Conservation (phyloP, 2,797 vertebrate species). For the Pangasius sanitwongsei region DNA sequence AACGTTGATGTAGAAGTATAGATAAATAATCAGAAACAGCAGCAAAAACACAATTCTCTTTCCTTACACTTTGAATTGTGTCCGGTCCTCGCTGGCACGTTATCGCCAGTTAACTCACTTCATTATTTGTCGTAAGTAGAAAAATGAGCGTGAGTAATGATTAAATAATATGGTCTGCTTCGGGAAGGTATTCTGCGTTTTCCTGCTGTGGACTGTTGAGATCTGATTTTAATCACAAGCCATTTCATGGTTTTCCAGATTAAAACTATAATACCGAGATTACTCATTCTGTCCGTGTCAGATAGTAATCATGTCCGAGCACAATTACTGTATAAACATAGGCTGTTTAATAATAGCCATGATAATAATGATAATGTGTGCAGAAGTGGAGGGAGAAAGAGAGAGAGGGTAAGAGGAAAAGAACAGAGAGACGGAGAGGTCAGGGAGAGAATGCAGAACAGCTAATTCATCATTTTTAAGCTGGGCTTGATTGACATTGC, state of each 20-base stretch:
- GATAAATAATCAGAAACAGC: background rate
- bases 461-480: slow-evolving; percentile 42
- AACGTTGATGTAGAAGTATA: background rate
- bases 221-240: background rate
- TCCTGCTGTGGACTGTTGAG: background rate
- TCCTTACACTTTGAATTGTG: slow-evolving; percentile 1
- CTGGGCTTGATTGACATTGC: slow-evolving; percentile 43
- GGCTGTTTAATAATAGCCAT: slow-evolving; percentile 1
- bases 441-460: slow-evolving; percentile 21
- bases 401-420: background rate
- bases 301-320: background rate
- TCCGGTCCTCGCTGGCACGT: background rate
- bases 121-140: slow-evolving; percentile 30
- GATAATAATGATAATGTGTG: background rate
- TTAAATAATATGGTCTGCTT: slow-evolving; percentile 7
- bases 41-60: background rate
- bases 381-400: background rate
- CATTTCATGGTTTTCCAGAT: background rate
- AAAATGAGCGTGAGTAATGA: slow-evolving; percentile 18
- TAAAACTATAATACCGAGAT: background rate
- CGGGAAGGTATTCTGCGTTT: background rate
- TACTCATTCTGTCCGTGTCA: background rate
- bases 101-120: slow-evolving; percentile 16
- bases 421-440: background rate
- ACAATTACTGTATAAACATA: slow-evolving; percentile 2